A percentile compares a stretch with the other conserved stretches of the same genome.
Evolutionary conservation across 2,113 vertebrate genomes (phyloP).

Genomic region (Columba livia): DNA sequence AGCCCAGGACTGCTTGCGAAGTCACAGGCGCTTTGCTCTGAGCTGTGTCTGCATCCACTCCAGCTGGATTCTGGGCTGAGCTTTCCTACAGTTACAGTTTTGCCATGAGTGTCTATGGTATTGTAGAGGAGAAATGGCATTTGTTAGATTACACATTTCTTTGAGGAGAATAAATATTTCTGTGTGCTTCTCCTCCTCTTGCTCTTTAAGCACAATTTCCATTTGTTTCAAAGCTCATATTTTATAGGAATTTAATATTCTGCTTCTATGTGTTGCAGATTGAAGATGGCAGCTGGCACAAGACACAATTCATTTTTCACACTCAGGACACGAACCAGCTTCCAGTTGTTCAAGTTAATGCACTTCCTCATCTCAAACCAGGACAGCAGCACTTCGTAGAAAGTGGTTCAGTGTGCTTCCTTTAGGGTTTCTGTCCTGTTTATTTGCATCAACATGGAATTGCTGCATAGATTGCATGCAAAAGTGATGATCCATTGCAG

Average conservation of each 20-base stretch:
- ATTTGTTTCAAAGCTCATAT: background rate
- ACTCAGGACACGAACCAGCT: conserved; percentile 91
- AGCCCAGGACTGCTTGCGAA: background rate
- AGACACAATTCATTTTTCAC: conserved; percentile 88
- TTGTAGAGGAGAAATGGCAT: background rate
- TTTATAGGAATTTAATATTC: background rate
- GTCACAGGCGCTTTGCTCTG: background rate
- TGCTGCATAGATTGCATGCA: background rate
- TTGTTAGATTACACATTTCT: background rate
- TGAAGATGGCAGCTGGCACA: conserved; percentile 92
- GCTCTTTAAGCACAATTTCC: background rate
- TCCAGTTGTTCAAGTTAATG: conserved; percentile 85
- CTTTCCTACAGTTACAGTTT: background rate
- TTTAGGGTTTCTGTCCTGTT: conserved; percentile 71
- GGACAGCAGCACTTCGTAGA: conserved; percentile 82
- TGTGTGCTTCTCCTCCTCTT: background rate
- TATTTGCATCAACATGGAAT: background rate
- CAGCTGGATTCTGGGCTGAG: background rate
- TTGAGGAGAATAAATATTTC: background rate
- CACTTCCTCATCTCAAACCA: conserved; percentile 72
- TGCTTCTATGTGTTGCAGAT: conserved; percentile 79
- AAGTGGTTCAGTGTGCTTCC: conserved; percentile 91
- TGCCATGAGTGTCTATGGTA: background rate
- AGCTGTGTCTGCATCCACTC: background rate
- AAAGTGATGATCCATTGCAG: background rate